phyloP scores from a whole-genome alignment of 2,113 vertebrate species.

The Podarcis cretensis region DNA sequence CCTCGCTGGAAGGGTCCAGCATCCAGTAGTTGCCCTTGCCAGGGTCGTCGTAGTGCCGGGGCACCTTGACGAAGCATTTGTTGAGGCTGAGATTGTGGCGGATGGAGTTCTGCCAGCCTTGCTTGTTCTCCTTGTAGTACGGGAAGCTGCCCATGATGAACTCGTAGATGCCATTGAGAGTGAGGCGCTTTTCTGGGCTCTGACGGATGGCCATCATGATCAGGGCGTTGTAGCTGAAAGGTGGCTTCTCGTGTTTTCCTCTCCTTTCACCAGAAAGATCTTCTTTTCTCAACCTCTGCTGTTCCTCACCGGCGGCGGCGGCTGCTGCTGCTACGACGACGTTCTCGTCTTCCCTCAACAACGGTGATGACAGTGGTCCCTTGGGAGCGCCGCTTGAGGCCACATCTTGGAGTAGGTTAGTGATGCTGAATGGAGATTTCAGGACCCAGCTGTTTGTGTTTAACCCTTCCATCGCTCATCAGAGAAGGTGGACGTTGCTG shows the following conservation, averaged over 20 bases:
- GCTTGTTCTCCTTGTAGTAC: constrained; percentile 79
- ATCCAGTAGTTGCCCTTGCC: constrained; percentile 86
- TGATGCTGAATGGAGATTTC: constrained; percentile 82
- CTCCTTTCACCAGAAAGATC: constrained; percentile 27
- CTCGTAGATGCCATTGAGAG: constrained; percentile 82
- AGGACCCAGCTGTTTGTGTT: constrained; percentile 65
- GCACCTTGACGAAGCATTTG: constrained; percentile 84
- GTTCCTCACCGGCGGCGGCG: neutral
- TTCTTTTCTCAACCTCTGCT: neutral
- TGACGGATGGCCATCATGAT: constrained; percentile 87
- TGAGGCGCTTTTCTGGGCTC: constrained; percentile 75
- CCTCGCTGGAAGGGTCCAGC: constrained; percentile 83
- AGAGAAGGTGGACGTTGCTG: too few species aligned
- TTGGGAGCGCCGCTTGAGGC: constrained; percentile 36
- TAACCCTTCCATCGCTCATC: constrained; percentile 63
- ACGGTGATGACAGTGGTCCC: neutral
- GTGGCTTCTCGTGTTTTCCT: constrained; percentile 74
- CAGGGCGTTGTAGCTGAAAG: constrained; percentile 84
- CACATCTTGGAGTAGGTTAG: constrained; percentile 73
- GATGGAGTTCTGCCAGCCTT: constrained; percentile 85
- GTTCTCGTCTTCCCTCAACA: neutral
- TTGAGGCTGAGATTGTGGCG: constrained; percentile 84
- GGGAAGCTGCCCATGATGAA: constrained; percentile 83
- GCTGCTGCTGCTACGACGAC: neutral
- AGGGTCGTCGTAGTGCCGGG: constrained; percentile 82